Percentiles rank a stretch among this genome's conserved stretches.
These are phyloP conservation scores for Eupithecia dodoneata DNA, from an alignment of 2,888 invertebrate genomes.

Conservation along the genomic window DNA sequence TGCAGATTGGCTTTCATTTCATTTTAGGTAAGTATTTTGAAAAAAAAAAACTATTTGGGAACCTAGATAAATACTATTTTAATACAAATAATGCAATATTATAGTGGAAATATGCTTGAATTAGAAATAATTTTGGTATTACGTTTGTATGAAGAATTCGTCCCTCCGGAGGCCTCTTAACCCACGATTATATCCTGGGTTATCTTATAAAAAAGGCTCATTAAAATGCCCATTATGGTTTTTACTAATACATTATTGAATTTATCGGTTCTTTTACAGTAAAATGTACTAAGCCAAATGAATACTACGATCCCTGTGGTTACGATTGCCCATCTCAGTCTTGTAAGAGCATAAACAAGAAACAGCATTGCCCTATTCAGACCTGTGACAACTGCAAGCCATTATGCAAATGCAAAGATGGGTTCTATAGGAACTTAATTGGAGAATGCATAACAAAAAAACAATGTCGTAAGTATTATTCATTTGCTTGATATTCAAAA, in stretches of 20 bases:
- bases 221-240: not conserved
- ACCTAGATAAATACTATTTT: too few relatives aligned
- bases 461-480: slow-evolving; percentile 47
- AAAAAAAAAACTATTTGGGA: too few relatives aligned
- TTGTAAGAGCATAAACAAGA: slow-evolving; percentile 30
- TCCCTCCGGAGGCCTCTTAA: too few relatives aligned
- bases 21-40: too few relatives aligned
- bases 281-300: slow-evolving; percentile 23
- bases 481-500: not conserved
- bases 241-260: not conserved
- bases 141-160: too few relatives aligned
- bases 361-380: slow-evolving; percentile 27
- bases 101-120: too few relatives aligned
- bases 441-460: slow-evolving; percentile 44
- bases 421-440: slow-evolving; percentile 41
- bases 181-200: not conserved
- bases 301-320: slow-evolving; percentile 22
- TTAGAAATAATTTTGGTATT: too few relatives aligned
- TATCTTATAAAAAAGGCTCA: too few relatives aligned
- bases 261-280: slow-evolving; percentile 18
- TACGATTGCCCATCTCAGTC: slow-evolving; percentile 30
- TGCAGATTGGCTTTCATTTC: too few relatives aligned
- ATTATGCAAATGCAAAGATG: slow-evolving; percentile 46
- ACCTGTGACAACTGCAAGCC: slow-evolving; percentile 34
- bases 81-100: too few relatives aligned